Conservation (phyloP, 2,113 vertebrate genomes). For the Andinoacara biseriatus region DNA sequence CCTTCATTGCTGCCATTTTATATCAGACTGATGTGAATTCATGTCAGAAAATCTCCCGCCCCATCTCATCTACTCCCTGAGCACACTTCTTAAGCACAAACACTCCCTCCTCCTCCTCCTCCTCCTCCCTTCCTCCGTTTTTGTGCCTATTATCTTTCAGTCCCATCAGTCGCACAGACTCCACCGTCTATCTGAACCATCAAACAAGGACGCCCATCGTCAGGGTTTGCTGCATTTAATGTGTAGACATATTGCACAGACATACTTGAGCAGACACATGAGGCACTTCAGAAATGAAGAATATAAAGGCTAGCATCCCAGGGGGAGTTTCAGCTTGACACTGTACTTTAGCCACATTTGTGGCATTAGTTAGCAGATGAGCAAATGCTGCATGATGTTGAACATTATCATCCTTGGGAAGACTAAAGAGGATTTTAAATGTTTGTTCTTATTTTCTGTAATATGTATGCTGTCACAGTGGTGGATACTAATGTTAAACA, state of each 20-base stretch:
- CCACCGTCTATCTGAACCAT: conserved; percentile 1
- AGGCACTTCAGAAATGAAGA: not conserved
- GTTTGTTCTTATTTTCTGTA: not conserved
- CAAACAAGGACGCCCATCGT: conserved; percentile 9
- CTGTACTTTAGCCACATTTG: not conserved
- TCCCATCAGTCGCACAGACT: not conserved
- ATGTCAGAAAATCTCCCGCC: conserved; percentile 16
- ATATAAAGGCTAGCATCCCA: accelerated
- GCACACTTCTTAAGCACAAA: not conserved
- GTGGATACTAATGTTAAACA: not conserved
- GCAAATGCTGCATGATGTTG: not conserved
- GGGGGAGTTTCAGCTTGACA: not conserved
- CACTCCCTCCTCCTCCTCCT: not conserved
- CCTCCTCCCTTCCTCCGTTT: not conserved
- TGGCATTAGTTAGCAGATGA: not conserved
- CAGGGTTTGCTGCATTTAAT: conserved; percentile 4
- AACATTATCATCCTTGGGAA: not conserved
- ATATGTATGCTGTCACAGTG: not conserved
- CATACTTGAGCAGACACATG: not conserved
- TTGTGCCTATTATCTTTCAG: conserved; percentile 8
- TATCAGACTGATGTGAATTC: conserved; percentile 42
- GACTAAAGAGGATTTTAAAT: not conserved
- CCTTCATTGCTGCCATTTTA: not conserved
- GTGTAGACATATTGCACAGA: not conserved
- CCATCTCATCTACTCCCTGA: not conserved